Evolutionary conservation across 2,797 vertebrate species (phyloP).

Genomic region (Aeoliscus strigatus): DNA sequence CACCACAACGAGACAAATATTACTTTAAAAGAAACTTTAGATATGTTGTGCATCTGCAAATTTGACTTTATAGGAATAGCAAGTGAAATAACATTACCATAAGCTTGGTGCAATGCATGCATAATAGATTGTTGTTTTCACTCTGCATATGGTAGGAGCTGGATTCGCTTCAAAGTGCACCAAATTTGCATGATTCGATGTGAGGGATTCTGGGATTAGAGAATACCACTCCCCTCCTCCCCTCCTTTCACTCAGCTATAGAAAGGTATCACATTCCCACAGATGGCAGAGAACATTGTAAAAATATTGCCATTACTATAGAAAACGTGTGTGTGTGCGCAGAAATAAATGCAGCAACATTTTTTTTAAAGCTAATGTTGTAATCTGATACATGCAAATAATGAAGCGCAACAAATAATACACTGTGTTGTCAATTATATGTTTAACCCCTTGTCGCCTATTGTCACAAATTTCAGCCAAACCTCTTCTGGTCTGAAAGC

Average conservation of each 20-base stretch:
- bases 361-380: conserved; percentile 3
- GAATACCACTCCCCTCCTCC: conserved; percentile 71
- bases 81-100: conserved; percentile 83
- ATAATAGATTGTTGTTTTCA: conserved; percentile 86
- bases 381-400: no score
- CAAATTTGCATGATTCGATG: conserved; percentile 84
- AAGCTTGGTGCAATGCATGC: conserved; percentile 83
- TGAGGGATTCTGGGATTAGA: conserved; percentile 84
- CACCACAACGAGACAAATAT: conserved; percentile 60
- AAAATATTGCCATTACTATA: conserved; percentile 65
- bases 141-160: conserved; percentile 81
- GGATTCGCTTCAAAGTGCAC: conserved; percentile 83
- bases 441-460: no score
- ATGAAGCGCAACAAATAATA: no score
- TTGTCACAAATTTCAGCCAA: no score
- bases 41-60: conserved; percentile 67
- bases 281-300: conserved; percentile 75
- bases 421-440: no score
- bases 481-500: no score
- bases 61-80: conserved; percentile 73
- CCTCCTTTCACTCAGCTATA: conserved; percentile 73
- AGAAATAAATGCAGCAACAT: conserved; percentile 31
- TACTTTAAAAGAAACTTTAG: conserved; percentile 71
- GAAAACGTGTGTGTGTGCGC: conserved; percentile 56
- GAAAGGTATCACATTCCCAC: conserved; percentile 83